Percentiles rank a stretch among this genome's conserved stretches.
Conservation (phyloP, 2,113 vertebrate genomes). For the Serilophus lunatus region DNA sequence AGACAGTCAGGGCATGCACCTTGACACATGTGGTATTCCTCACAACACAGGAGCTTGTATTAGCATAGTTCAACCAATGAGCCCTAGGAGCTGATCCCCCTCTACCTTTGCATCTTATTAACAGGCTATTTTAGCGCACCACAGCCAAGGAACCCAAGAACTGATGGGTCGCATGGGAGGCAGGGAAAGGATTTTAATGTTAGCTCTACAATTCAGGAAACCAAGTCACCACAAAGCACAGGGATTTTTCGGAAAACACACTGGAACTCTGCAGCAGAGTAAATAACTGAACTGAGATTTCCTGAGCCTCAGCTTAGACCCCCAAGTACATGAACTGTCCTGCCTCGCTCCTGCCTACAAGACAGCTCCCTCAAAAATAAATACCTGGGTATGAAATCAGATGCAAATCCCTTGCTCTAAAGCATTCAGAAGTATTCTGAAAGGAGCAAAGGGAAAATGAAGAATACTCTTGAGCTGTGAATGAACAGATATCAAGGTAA, state of each 20-base stretch:
- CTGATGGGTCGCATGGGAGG: background rate
- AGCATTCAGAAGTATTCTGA: background rate
- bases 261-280: background rate
- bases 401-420: background rate
- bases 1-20: fast-evolving
- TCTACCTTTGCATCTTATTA: background rate
- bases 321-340: background rate
- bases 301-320: background rate
- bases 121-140: background rate
- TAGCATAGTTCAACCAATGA: background rate
- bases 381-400: background rate
- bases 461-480: background rate
- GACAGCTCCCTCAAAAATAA: background rate
- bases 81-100: background rate
- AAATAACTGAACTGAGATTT: background rate
- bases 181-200: background rate
- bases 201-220: background rate
- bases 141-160: background rate
- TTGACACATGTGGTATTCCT: background rate
- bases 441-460: background rate
- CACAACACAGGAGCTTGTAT: background rate
- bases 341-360: background rate
- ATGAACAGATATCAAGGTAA: constrained; percentile 27
- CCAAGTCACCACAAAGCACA: background rate
- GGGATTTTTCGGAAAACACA: background rate